Evolutionary conservation across 2,113 vertebrate species (phyloP).

Genomic region (Thinocorus orbignyianus): DNA sequence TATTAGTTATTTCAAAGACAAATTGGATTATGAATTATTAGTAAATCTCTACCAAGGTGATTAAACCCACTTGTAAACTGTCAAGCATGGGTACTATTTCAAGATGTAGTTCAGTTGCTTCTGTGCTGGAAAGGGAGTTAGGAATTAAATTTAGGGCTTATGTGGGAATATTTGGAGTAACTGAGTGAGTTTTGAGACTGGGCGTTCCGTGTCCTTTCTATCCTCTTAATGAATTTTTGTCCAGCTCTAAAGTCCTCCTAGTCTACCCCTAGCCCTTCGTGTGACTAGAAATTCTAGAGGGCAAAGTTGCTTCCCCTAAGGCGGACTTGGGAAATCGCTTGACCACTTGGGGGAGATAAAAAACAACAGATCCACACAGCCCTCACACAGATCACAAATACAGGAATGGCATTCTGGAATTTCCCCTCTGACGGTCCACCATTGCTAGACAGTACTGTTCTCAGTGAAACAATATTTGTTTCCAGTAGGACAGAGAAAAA

Average conservation of each 20-base stretch:
- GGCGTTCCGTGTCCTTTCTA: background rate
- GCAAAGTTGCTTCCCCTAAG: background rate
- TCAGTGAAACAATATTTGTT: background rate
- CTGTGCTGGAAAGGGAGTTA: background rate
- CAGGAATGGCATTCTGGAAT: background rate
- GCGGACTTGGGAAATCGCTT: background rate
- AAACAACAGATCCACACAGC: background rate
- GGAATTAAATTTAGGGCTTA: background rate
- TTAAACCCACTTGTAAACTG: conserved; percentile 34
- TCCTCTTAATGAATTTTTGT: background rate
- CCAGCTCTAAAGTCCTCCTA: background rate
- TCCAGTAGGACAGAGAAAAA: background rate
- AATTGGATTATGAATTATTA: conserved; percentile 46
- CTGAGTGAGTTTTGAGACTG: background rate
- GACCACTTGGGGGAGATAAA: conserved; percentile 38
- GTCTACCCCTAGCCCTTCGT: background rate
- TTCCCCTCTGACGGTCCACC: background rate
- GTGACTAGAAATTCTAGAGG: background rate
- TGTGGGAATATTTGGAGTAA: background rate
- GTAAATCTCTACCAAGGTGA: background rate
- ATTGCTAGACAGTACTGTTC: background rate
- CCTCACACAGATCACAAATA: background rate
- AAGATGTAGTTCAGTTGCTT: background rate
- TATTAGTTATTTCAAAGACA: conserved; percentile 44
- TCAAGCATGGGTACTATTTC: background rate